Conservation (phyloP, 1,140 invertebrate genomes). For the Lithobius niger region DNA sequence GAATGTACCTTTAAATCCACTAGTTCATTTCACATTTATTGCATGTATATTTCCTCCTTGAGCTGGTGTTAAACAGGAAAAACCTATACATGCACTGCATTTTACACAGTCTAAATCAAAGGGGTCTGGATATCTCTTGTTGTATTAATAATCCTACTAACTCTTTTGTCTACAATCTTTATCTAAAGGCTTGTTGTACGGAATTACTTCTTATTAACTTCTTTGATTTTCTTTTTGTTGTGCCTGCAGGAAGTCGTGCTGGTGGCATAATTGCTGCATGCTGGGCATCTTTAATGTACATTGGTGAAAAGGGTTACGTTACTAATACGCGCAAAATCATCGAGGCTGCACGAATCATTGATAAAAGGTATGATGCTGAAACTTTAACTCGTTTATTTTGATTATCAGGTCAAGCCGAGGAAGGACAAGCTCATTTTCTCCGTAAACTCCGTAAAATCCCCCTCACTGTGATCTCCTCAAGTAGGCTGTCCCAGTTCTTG, state of each 20-base stretch:
- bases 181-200: too few relatives aligned
- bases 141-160: too few relatives aligned
- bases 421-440: neutral
- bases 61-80: too few relatives aligned
- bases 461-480: neutral
- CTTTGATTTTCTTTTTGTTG: neutral
- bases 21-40: too few relatives aligned
- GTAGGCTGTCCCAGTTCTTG: neutral
- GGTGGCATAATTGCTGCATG: slow-evolving; percentile 71
- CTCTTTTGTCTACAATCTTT: too few relatives aligned
- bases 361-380: slow-evolving; percentile 47
- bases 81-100: too few relatives aligned
- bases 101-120: too few relatives aligned
- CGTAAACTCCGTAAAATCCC: neutral
- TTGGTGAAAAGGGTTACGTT: slow-evolving; percentile 77
- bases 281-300: slow-evolving; percentile 89
- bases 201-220: too few relatives aligned
- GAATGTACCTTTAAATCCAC: too few relatives aligned
- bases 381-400: neutral
- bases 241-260: slow-evolving; percentile 22
- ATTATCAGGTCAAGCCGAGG: neutral
- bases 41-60: too few relatives aligned
- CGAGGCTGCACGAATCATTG: slow-evolving; percentile 60
- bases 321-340: slow-evolving; percentile 73
- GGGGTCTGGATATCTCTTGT: too few relatives aligned